Evolutionary conservation across 2,888 invertebrate genomes (phyloP).

Genomic region (Drosophila mimetica): DNA sequence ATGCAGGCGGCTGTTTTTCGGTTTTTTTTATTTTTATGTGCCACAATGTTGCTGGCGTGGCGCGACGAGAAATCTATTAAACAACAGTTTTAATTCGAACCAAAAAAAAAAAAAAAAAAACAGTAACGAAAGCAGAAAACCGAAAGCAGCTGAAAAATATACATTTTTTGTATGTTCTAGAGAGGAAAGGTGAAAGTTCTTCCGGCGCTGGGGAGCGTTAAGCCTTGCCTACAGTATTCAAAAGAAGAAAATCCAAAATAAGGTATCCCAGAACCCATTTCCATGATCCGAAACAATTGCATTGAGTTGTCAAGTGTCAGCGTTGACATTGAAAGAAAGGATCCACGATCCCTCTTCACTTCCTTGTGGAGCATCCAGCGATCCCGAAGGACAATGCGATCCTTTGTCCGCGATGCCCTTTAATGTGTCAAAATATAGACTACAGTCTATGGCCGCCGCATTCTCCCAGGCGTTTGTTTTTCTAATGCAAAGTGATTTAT

Average conservation of each 20-base stretch:
- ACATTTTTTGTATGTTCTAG: background rate
- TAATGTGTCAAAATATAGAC: slow-evolving; percentile 78
- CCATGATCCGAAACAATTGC: slow-evolving; percentile 55
- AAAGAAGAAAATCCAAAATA: background rate
- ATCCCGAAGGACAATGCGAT: slow-evolving; percentile 33
- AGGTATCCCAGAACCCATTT: slow-evolving; percentile 13
- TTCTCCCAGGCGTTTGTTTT: slow-evolving; percentile 50
- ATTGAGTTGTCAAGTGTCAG: slow-evolving; percentile 79
- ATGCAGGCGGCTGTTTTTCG: slow-evolving; percentile 54
- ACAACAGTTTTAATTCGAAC: slow-evolving; percentile 36
- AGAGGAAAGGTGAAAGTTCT: slow-evolving; percentile 76
- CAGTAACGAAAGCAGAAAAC: slow-evolving; percentile 6
- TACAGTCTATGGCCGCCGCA: background rate
- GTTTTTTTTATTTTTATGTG: slow-evolving; percentile 7
- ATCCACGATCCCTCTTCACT: slow-evolving; percentile 21
- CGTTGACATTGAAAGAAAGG: slow-evolving; percentile 69
- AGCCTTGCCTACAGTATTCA: slow-evolving; percentile 68
- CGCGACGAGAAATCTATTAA: slow-evolving; percentile 70
- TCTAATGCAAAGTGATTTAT: slow-evolving; percentile 76
- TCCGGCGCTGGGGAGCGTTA: slow-evolving; percentile 65
- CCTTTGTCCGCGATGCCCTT: slow-evolving; percentile 67
- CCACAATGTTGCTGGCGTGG: slow-evolving; percentile 68
- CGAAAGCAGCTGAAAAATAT: slow-evolving; percentile 57
- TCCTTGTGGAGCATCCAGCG: slow-evolving; percentile 25
- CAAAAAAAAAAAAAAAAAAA: slow-evolving; percentile 1